Evolutionary conservation across 1,140 invertebrate genomes (phyloP), one percentile per base, ranked within the genome.

Genomic region (Temnothorax nylanderi): DNA sequence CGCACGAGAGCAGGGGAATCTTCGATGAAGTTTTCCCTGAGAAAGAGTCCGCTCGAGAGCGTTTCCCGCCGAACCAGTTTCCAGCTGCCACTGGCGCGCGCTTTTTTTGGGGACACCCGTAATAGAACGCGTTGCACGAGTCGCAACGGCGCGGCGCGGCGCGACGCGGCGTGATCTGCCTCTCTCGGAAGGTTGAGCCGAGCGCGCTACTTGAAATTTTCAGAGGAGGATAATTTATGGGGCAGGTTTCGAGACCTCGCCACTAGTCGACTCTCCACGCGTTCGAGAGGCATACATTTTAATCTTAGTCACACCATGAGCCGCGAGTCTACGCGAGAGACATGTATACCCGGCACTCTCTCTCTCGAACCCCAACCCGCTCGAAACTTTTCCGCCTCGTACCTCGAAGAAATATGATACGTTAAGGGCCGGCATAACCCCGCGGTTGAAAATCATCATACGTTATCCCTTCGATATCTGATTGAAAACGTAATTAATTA

Each of bases 201-300:
- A 76, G 34, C 77, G 77, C 88, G 77, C 88, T 89, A 90, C 89
- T 89, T 89, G 88, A 90, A 89, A 90, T 89, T 90, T 90, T 90
- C 88, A 90, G 77, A 72, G 72, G 56, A 85, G 85, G 86, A 87
- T 90, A 88, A 90, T 90, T 90, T 89, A 90, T 78, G 88, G 87
- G 84, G 78, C 60, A 89, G 88, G 88, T 72, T 88, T 89, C 89
- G 89, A 26, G 26, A 87, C 88, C 89, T 90, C 88, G 88, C 89
- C 89, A 78, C 77, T 85, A 90, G 85, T 90, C 88, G 78, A 78
- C 89, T 87, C 88, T 87, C 78, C 18, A 84, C 85, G 85, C 85
- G 88, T 90, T 90, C 85, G 88, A 82, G 88, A 74, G 69, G 77
- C 88, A 89, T 87, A 90, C 85, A 89, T 90, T 90, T 90, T 90